Percentiles rank a stretch among this genome's conserved stretches.
Evolutionary conservation across 1,140 invertebrate species (phyloP).

Genomic region (Bursaphelenchus mucronatus): DNA sequence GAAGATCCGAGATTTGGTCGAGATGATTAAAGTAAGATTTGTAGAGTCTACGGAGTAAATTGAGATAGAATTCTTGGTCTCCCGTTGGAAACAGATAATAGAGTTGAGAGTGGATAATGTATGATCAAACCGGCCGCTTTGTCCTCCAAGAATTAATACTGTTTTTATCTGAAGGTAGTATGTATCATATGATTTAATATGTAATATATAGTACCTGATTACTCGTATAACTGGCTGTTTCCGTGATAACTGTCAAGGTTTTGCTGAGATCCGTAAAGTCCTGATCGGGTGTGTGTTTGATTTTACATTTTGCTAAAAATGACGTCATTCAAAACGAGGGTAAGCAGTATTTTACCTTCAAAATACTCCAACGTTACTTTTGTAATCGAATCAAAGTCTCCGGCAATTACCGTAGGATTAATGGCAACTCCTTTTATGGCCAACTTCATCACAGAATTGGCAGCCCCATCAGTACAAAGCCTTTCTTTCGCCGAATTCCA

Average conservation of each 20-base stretch:
- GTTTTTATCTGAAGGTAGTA: not conserved
- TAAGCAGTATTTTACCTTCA: not conserved
- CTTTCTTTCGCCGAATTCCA: constrained; percentile 6
- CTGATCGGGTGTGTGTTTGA: constrained; percentile 16
- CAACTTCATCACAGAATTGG: constrained; percentile 9
- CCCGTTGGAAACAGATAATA: constrained; percentile 6
- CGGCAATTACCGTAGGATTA: constrained; percentile 14
- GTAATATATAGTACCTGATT: not conserved
- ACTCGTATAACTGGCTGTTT: not conserved
- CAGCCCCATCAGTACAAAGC: constrained; percentile 19
- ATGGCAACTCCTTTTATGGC: not conserved
- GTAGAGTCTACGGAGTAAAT: constrained; percentile 15
- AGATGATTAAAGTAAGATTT: constrained; percentile 20
- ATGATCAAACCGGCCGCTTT: constrained; percentile 28
- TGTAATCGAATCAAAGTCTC: constrained; percentile 26
- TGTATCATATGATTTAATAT: constrained; percentile 3
- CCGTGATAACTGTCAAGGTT: constrained; percentile 9
- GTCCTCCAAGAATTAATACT: constrained; percentile 22
- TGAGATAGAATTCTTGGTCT: not conserved
- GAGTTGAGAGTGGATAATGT: constrained; percentile 22
- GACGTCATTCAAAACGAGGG: too few species aligned
- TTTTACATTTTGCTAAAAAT: too few species aligned
- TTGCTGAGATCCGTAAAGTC: constrained; percentile 25
- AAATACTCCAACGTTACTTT: constrained; percentile 13
- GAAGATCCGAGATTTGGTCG: constrained; percentile 1